A percentile compares a stretch with the other conserved stretches of the same genome.
Evolutionary conservation across 2,113 vertebrate genomes (phyloP).

Genomic region (Pholis gunnellus): DNA sequence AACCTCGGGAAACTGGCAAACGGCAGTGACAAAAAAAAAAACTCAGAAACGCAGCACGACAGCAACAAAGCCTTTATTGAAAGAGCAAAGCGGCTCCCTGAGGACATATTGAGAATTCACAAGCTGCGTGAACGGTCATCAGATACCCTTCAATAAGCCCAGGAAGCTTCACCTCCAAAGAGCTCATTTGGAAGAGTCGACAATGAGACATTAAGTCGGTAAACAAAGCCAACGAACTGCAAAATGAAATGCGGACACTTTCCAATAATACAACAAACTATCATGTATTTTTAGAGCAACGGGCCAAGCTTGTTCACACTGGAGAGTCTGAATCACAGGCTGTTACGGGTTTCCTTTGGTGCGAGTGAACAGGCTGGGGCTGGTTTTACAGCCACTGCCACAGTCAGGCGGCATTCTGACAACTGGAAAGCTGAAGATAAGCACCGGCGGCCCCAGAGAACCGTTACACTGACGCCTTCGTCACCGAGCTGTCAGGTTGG

Average conservation of each 20-base stretch:
- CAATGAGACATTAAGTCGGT: neutral
- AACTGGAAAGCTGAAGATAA: conserved; percentile 23
- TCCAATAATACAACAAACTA: conserved; percentile 3
- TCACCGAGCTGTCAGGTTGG: conserved; percentile 11
- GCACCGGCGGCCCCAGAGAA: neutral
- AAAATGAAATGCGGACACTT: conserved; percentile 25
- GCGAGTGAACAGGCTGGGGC: conserved; percentile 15
- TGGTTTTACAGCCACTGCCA: conserved; percentile 6
- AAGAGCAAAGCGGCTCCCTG: neutral
- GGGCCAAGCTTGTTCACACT: neutral
- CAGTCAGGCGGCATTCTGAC: conserved; percentile 18
- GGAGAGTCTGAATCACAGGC: neutral
- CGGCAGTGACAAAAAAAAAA: neutral
- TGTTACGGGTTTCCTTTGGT: neutral
- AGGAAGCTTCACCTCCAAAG: neutral
- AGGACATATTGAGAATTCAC: neutral
- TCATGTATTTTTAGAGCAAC: neutral
- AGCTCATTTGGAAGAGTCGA: neutral
- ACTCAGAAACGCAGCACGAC: neutral
- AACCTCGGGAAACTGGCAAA: conserved; percentile 1
- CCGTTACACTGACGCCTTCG: conserved; percentile 18
- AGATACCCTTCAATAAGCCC: neutral
- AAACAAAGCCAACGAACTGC: conserved; percentile 10
- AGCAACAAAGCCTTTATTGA: neutral
- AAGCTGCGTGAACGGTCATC: conserved; percentile 28